phyloP scores from a whole-genome alignment of 2,113 vertebrate genomes.

The Stictonetta naevosa region DNA sequence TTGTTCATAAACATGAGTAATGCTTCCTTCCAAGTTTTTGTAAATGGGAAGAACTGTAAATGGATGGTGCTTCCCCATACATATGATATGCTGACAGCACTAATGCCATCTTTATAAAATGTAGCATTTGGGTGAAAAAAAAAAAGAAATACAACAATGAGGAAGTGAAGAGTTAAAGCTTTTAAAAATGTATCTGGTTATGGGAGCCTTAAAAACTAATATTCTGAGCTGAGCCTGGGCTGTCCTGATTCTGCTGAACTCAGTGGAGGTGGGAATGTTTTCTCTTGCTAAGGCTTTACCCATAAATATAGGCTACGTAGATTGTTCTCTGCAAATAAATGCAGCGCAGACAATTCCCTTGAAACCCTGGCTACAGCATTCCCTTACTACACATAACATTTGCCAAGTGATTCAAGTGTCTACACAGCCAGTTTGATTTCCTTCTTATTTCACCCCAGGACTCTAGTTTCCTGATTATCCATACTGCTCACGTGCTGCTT shows the following conservation, averaged over 20 bases:
- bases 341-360: background rate
- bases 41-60: background rate
- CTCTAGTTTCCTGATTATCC: background rate
- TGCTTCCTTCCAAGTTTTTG: constrained; percentile 28
- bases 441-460: background rate
- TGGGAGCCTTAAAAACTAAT: background rate
- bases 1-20: constrained; percentile 8
- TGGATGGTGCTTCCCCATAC: background rate
- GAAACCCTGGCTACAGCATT: background rate
- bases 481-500: background rate
- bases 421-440: background rate
- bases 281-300: background rate
- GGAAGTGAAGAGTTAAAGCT: background rate
- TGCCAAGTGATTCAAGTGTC: constrained; percentile 14
- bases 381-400: background rate
- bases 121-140: background rate
- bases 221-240: background rate
- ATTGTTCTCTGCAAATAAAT: background rate
- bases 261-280: background rate
- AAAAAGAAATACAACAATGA: background rate
- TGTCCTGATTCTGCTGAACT: background rate
- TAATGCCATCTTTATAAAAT: background rate
- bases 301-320: background rate
- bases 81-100: background rate
- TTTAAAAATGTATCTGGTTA: background rate